phyloP scores from a whole-genome alignment of 2,888 invertebrate genomes.

The Philonicus albiceps region DNA sequence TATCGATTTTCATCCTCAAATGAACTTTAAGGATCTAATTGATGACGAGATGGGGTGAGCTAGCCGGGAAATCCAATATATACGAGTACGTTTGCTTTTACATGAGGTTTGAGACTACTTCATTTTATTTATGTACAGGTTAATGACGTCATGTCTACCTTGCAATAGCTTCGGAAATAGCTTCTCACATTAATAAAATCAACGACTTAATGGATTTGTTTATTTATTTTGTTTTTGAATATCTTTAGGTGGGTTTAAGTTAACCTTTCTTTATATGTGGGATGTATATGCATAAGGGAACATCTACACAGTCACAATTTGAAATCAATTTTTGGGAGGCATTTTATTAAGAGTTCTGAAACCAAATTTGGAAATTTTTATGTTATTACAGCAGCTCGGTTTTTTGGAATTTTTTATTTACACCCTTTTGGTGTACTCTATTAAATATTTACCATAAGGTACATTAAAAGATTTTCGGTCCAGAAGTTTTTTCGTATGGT shows the following conservation, averaged over 20 bases:
- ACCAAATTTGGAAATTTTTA: no score
- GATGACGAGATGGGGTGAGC: background rate
- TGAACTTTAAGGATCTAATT: background rate
- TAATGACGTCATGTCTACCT: background rate
- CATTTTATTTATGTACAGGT: background rate
- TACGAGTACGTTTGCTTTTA: background rate
- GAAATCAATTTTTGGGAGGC: no score
- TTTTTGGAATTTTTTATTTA: no score
- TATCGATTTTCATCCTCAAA: background rate
- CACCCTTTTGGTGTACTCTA: no score
- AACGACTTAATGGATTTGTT: background rate
- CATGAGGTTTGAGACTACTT: background rate
- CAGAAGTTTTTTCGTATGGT: no score
- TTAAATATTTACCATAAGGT: no score
- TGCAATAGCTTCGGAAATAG: background rate
- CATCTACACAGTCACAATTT: no score
- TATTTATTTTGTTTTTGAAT: background rate
- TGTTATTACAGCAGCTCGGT: no score
- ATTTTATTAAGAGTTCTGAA: no score
- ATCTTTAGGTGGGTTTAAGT: background rate
- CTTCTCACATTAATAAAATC: background rate
- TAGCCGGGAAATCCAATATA: background rate
- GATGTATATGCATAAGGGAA: no score
- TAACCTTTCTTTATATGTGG: no score
- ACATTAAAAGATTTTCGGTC: no score